Percentiles rank a stretch among this genome's conserved stretches.
These are phyloP conservation scores for Clarias magur DNA, from an alignment of 2,113 vertebrate species.

Conservation along the genomic window DNA sequence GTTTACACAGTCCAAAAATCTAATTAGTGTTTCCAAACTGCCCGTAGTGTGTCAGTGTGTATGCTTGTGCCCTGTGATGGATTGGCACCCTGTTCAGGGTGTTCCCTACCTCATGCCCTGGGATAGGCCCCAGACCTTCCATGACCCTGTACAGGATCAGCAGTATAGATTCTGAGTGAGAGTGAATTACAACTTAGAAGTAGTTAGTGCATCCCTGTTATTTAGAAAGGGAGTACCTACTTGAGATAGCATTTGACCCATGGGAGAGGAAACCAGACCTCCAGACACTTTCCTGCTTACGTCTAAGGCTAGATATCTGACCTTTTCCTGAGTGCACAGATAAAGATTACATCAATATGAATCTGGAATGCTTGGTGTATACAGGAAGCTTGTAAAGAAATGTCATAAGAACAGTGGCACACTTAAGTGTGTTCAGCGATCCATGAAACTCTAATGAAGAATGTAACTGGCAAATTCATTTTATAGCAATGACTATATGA, in stretches of 20 bases:
- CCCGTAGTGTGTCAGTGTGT: too few relatives aligned
- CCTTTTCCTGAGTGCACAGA: constrained; percentile 29
- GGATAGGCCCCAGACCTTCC: too few relatives aligned
- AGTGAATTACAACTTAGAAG: background rate
- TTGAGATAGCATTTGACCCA: constrained; percentile 2
- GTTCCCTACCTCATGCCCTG: too few relatives aligned
- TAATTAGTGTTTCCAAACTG: too few relatives aligned
- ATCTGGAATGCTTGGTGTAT: constrained; percentile 25
- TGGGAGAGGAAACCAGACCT: background rate
- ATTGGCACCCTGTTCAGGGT: too few relatives aligned
- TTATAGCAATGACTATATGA: background rate
- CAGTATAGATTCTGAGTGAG: too few relatives aligned
- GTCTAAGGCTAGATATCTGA: constrained; percentile 19
- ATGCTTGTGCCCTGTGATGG: too few relatives aligned
- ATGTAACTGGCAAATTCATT: background rate
- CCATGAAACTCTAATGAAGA: constrained; percentile 7
- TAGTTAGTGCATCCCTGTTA: background rate
- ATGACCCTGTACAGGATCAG: too few relatives aligned
- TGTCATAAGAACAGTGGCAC: constrained; percentile 29
- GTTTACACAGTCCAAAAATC: too few relatives aligned
- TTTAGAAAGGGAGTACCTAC: background rate
- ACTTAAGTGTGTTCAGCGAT: constrained; percentile 26
- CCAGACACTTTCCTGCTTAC: constrained; percentile 29
- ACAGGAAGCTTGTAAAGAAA: constrained; percentile 43
- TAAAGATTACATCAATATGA: constrained; percentile 38